These are phyloP conservation scores for Spondyliosoma cantharus DNA, from an alignment of 2,797 vertebrate genomes.

Conservation along the genomic window DNA sequence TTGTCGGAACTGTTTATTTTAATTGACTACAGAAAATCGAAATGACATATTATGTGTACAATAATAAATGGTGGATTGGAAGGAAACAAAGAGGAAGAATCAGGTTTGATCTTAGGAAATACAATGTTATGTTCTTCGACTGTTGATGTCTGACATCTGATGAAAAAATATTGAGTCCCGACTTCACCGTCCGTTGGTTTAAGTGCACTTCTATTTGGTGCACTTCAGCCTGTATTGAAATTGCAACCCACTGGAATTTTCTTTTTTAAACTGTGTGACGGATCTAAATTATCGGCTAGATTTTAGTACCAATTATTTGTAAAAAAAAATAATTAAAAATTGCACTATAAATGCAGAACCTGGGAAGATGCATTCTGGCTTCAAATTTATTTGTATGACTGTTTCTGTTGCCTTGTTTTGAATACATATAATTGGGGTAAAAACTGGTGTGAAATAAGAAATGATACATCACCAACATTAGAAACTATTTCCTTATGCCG, in stretches of 20 bases:
- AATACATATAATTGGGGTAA: not conserved
- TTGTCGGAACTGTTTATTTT: constrained; percentile 19
- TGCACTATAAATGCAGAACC: constrained; percentile 49
- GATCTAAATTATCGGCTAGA: not conserved
- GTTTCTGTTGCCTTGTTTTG: not conserved
- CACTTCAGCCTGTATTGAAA: constrained; percentile 10
- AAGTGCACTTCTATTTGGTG: constrained; percentile 47
- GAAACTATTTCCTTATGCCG: not conserved
- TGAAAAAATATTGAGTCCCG: constrained; percentile 8
- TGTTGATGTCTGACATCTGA: not conserved
- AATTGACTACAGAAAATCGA: constrained; percentile 8
- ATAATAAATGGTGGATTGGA: not conserved
- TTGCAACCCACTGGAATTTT: not conserved
- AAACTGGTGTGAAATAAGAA: constrained; percentile 1
- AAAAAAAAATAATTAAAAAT: not conserved
- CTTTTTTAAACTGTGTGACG: not conserved
- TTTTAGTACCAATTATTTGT: constrained; percentile 20
- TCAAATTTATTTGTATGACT: constrained; percentile 29
- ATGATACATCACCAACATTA: constrained; percentile 11
- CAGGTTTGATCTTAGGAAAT: not conserved
- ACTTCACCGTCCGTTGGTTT: constrained; percentile 27
- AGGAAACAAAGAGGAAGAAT: not conserved
- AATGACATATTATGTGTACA: constrained; percentile 7
- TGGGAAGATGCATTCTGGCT: constrained; percentile 19
- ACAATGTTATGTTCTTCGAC: not conserved